phyloP scores from a whole-genome alignment of 2,113 vertebrate genomes.

The Colius striatus region DNA sequence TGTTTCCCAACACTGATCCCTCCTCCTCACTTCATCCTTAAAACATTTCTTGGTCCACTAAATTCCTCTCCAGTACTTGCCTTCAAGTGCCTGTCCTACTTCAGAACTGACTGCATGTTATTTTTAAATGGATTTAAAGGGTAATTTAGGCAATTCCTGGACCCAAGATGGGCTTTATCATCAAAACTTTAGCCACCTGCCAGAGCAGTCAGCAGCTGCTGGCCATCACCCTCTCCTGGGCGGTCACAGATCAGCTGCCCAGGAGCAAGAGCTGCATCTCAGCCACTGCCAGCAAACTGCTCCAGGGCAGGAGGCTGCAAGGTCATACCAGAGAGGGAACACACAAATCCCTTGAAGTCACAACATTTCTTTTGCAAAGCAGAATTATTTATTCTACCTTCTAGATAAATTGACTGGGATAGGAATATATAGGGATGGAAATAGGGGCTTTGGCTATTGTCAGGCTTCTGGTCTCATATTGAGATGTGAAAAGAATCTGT shows the following conservation, averaged over 20 bases:
- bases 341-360: not conserved
- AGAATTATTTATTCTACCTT: not conserved
- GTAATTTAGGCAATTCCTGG: not conserved
- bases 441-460: not conserved
- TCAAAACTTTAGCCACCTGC: not conserved
- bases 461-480: not conserved
- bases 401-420: not conserved
- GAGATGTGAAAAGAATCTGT: not conserved
- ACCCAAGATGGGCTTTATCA: not conserved
- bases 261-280: not conserved
- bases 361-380: not conserved
- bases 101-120: not conserved
- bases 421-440: not conserved
- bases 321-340: not conserved
- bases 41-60: not conserved
- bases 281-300: fast-evolving
- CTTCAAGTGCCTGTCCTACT: not conserved
- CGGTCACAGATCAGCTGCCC: not conserved
- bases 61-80: not conserved
- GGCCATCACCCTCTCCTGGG: not conserved
- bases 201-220: not conserved
- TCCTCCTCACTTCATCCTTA: not conserved
- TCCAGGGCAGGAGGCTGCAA: not conserved
- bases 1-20: constrained; percentile 28
- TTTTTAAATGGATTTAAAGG: not conserved